Evolutionary conservation across 2,888 invertebrate genomes (phyloP).

Genomic region (Ischnura elegans): DNA sequence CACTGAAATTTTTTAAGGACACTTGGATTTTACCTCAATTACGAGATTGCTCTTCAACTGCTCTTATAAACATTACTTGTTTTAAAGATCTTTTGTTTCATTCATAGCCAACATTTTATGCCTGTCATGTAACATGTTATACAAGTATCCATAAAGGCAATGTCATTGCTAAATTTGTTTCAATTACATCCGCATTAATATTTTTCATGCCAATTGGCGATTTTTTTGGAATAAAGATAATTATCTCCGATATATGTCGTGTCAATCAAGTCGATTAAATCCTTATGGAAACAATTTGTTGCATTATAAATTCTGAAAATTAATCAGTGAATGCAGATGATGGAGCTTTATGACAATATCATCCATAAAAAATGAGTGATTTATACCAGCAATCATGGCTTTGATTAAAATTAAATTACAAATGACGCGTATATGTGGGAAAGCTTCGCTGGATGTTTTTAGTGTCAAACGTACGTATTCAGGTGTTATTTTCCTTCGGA

Average conservation of each 20-base stretch:
- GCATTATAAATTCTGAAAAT: not conserved
- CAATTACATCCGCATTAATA: not conserved
- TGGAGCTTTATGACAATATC: not conserved
- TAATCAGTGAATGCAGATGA: not conserved
- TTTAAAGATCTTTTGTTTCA: too few relatives aligned
- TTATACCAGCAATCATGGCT: not conserved
- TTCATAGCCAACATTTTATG: too few relatives aligned
- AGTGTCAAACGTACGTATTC: too few relatives aligned
- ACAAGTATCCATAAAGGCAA: too few relatives aligned
- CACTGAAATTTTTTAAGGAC: too few relatives aligned
- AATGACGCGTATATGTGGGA: not conserved
- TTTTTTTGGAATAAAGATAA: not conserved
- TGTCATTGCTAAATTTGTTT: not conserved
- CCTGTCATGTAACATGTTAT: too few relatives aligned
- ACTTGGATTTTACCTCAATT: too few relatives aligned
- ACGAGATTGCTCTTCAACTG: too few relatives aligned
- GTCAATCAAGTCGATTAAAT: not conserved
- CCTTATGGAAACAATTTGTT: not conserved
- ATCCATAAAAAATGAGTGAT: not conserved
- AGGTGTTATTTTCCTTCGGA: not conserved
- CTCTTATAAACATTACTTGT: too few relatives aligned
- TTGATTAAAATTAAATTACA: not conserved
- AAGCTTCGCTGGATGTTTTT: not conserved
- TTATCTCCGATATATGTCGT: not conserved
- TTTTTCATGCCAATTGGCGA: not conserved